Conservation (phyloP, 2,113 vertebrate genomes). For the Hystrix cristata region DNA sequence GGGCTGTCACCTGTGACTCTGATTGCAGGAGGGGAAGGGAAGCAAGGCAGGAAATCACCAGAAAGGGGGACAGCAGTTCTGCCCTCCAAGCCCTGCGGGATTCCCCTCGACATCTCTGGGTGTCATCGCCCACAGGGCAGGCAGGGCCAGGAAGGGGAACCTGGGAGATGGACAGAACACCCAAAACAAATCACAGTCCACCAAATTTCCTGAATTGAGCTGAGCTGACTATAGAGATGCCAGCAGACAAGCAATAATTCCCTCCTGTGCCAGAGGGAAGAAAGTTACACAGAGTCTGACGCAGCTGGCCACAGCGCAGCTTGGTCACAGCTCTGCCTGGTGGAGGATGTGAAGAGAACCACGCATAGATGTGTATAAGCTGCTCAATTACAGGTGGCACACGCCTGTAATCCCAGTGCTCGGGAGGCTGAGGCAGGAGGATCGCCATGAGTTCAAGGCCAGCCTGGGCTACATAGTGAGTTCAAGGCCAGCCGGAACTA, state of each 20-base stretch:
- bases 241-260: fast-evolving
- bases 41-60: neutral
- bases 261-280: neutral
- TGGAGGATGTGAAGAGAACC: neutral
- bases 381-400: neutral
- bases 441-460: neutral
- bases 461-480: neutral
- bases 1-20: neutral
- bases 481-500: neutral
- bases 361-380: neutral
- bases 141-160: too few species aligned
- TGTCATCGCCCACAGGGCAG: neutral
- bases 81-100: neutral
- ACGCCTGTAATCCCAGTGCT: neutral
- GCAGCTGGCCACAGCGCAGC: neutral
- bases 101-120: neutral
- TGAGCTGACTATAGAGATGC: neutral
- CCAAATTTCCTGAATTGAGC: neutral
- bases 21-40: neutral
- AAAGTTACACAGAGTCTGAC: fast-evolving
- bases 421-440: neutral
- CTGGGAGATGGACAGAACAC: too few species aligned
- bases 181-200: too few species aligned
- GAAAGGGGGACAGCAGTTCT: neutral
- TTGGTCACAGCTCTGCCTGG: fast-evolving